phyloP scores from a whole-genome alignment of 2,888 invertebrate species.

The Epinotia ramella region DNA sequence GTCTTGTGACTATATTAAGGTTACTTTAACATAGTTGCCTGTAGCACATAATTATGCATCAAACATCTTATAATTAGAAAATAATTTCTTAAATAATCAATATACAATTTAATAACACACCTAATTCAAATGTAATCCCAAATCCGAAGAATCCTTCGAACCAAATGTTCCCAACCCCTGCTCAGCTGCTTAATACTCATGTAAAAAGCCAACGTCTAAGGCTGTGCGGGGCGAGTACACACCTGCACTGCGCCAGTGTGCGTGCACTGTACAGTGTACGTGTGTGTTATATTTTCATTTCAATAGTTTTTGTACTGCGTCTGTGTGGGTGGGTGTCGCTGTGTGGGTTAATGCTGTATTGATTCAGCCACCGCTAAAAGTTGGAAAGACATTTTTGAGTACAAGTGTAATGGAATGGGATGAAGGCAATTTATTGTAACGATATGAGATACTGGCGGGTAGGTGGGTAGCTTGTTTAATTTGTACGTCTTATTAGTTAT shows the following conservation, averaged over 20 bases:
- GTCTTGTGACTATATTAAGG: neutral
- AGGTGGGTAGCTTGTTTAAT: neutral
- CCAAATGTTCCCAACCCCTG: conserved; percentile 67
- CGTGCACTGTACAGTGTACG: conserved; percentile 57
- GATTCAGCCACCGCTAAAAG: conserved; percentile 72
- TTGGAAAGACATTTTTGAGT: conserved; percentile 73
- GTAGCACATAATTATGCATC: too few relatives aligned
- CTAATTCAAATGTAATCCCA: conserved; percentile 5
- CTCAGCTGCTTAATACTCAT: conserved; percentile 72
- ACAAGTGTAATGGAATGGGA: conserved; percentile 31
- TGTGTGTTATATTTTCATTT: conserved; percentile 82
- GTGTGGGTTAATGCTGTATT: conserved; percentile 83
- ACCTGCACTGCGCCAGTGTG: conserved; percentile 66
- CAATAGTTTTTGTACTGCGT: conserved; percentile 81
- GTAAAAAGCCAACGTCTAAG: conserved; percentile 85
- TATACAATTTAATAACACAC: neutral
- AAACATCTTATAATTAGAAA: too few relatives aligned
- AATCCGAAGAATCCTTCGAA: conserved; percentile 13
- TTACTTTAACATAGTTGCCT: neutral
- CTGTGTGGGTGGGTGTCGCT: conserved; percentile 64
- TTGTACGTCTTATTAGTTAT: neutral
- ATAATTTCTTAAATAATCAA: too few relatives aligned
- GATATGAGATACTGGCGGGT: conserved; percentile 12
- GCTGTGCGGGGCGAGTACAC: conserved; percentile 68
- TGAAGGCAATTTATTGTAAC: neutral